A percentile compares a stretch with the other conserved stretches of the same genome.
These are phyloP conservation scores for Arnoldichthys spilopterus DNA, from an alignment of 2,797 vertebrate species.

Conservation along the genomic window DNA sequence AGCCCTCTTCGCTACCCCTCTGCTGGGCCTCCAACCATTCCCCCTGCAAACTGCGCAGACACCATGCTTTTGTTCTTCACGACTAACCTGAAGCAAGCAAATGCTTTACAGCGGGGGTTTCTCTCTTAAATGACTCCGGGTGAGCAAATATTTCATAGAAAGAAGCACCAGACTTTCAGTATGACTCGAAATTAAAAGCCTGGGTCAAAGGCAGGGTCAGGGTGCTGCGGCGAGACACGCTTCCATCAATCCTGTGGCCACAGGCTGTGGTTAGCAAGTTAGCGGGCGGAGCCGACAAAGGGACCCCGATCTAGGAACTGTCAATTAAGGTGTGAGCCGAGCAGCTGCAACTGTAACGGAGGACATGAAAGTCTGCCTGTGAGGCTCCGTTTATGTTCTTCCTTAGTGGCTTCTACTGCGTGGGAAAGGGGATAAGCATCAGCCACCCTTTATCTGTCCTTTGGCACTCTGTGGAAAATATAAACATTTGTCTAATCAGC, in stretches of 20 bases:
- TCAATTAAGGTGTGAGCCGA: conserved; percentile 67
- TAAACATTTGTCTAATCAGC: conserved; percentile 79
- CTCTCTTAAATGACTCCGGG: conserved; percentile 6
- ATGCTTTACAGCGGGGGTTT: not conserved
- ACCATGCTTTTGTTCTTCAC: conserved; percentile 31
- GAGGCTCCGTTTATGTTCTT: conserved; percentile 77
- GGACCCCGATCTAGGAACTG: conserved; percentile 59
- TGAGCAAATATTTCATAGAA: conserved; percentile 29
- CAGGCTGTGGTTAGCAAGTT: conserved; percentile 12
- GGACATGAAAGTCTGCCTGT: conserved; percentile 77
- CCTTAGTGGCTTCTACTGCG: conserved; percentile 79
- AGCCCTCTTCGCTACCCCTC: conserved; percentile 37
- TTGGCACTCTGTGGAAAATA: conserved; percentile 77
- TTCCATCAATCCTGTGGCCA: conserved; percentile 20
- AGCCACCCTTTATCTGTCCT: conserved; percentile 77
- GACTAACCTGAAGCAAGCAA: conserved; percentile 39
- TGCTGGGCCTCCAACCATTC: conserved; percentile 40
- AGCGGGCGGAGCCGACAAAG: conserved; percentile 55
- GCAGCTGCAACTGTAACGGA: conserved; percentile 71
- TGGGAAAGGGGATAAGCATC: conserved; percentile 81
- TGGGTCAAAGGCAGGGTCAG: not conserved
- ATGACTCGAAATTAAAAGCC: conserved; percentile 29
- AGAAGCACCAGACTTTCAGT: conserved; percentile 23
- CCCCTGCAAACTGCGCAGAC: conserved; percentile 9
- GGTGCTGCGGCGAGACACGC: not conserved